Conservation (phyloP, 2,888 invertebrate genomes). For the Sarcophaga carnaria region DNA sequence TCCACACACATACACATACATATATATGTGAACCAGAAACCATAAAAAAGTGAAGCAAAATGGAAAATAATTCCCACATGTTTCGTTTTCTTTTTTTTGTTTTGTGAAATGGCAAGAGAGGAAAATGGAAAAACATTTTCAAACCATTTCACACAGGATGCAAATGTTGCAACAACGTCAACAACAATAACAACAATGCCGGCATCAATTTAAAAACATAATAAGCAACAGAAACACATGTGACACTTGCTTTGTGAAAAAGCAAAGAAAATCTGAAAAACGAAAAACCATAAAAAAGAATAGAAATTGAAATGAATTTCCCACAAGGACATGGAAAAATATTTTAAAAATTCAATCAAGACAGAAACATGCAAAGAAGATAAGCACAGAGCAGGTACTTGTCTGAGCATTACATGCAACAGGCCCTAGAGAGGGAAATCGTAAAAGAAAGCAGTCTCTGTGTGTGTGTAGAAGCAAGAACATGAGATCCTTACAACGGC, state of each 20-base stretch:
- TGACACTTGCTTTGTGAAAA: constrained; percentile 48
- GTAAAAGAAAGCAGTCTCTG: not conserved
- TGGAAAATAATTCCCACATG: constrained; percentile 52
- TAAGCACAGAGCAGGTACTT: constrained; percentile 36
- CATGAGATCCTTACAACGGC: not conserved
- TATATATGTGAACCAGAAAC: not conserved
- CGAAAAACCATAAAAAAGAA: not conserved
- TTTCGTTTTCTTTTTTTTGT: not conserved
- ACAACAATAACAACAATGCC: not conserved
- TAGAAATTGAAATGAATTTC: constrained; percentile 30
- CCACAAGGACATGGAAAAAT: constrained; percentile 55
- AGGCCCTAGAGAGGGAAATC: not conserved
- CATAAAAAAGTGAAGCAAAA: constrained; percentile 19
- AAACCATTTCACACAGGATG: constrained; percentile 53
- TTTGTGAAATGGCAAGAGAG: constrained; percentile 44
- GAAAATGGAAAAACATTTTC: constrained; percentile 57
- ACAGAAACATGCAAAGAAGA: not conserved
- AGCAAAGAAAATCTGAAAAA: constrained; percentile 17
- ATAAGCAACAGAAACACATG: constrained; percentile 33
- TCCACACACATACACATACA: not conserved
- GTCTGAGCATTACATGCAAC: not conserved
- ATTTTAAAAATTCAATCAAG: not conserved
- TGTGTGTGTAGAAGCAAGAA: not conserved
- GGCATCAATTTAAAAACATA: not conserved
- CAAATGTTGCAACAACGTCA: constrained; percentile 49